Evolutionary conservation across 2,888 invertebrate genomes (phyloP).

Genomic region (Clepsis dumicolana): DNA sequence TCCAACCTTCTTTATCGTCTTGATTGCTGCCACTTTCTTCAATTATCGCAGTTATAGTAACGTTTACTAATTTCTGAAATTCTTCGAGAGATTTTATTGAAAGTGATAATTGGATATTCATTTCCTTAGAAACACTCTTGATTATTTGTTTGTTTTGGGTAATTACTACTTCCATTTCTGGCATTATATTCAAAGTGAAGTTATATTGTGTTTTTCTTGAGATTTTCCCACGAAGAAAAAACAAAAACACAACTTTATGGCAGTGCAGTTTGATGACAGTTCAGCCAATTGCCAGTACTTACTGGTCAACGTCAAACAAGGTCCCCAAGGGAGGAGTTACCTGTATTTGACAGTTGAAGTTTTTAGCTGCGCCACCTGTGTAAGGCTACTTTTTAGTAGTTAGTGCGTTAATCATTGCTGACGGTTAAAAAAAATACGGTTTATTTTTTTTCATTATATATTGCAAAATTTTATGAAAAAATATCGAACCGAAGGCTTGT

Average conservation of each 20-base stretch:
- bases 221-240: constrained; percentile 23
- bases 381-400: no score
- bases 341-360: no score
- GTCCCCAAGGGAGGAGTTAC: no score
- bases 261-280: no score
- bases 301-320: no score
- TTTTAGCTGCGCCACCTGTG: no score
- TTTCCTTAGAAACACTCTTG: constrained; percentile 56
- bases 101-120: constrained; percentile 52
- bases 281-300: no score
- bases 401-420: no score
- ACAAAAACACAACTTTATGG: neutral
- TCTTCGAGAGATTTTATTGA: constrained; percentile 63
- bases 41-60: constrained; percentile 65
- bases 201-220: neutral
- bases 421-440: no score
- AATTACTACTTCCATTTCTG: constrained; percentile 64
- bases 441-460: no score
- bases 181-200: constrained; percentile 46
- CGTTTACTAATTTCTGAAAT: constrained; percentile 68
- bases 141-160: constrained; percentile 59
- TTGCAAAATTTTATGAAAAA: no score
- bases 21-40: constrained; percentile 60
- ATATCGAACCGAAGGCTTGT: no score
- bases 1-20: constrained; percentile 41